Base-by-base conservation (phyloP, 2,113 vertebrate genomes). In the Emydocephalus ijimae region DNA sequence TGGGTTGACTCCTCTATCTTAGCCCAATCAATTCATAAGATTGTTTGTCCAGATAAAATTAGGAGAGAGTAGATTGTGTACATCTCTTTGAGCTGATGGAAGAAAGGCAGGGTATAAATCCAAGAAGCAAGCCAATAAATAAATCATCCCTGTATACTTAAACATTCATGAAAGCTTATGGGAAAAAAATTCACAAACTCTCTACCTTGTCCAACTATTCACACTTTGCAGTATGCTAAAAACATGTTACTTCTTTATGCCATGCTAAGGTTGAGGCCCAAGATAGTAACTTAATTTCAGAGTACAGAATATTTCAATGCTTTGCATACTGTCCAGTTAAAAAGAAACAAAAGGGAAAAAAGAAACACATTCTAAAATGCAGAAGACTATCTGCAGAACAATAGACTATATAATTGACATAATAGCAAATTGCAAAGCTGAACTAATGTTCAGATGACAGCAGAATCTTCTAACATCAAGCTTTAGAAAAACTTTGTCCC, bases 391-490 rank as follows among this genome's bases (percentile, higher is more conserved):
- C 93, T 29, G 21, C 91, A 87, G 5, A 15, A 50, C 52, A 21
- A 59, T 92, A 93, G 69, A 64, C 23, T 69, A 90, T 87, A 54
- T 90, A 94, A 69, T 5, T 39, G 74, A 54, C 56, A 59, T 54
- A 92, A 92, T 45, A 92, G n/a, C 21, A 92, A 92, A 88, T 92
- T 92, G 85, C 85, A 88, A 88, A 88, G 85, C 57, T 91, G 34
- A 18, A 85, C 54, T 92, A 39, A 91, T 26, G 88, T 89, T 87
- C 61, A 94, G 55, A 3, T 91, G 93, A 43, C 43, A 96, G 91
- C 3, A 88, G 39, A 91, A 24, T 1, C 93, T 95, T 92, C 92
- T 92, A 39, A 55, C 93, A 85, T 3, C 56, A 88, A 11, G 69
- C 57, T 45, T 89, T 39, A 64, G 56, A 64, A 15, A 24, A 90